These are phyloP conservation scores for Cephalopachus bancanus DNA, from an alignment of 2,797 vertebrate genomes.

Conservation along the genomic window DNA sequence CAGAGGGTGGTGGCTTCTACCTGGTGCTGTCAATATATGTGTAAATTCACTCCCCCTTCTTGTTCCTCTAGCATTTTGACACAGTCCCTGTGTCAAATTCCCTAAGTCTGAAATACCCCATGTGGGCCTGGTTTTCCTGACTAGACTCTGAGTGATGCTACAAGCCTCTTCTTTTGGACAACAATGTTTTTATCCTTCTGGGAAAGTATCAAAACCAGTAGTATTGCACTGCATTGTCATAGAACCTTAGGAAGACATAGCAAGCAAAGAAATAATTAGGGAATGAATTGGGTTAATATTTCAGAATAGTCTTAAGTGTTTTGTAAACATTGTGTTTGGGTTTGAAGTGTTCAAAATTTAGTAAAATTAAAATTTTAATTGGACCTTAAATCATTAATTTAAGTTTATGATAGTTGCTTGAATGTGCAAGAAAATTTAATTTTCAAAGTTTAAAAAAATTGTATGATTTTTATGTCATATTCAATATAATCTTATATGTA, in stretches of 20 bases:
- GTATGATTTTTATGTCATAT: too few species aligned
- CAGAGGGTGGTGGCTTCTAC: background rate
- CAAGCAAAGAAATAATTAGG: background rate
- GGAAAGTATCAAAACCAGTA: background rate
- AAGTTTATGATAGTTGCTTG: background rate
- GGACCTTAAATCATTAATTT: background rate
- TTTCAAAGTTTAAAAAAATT: too few species aligned
- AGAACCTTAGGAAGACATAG: background rate
- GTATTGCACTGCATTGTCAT: background rate
- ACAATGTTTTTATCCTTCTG: background rate
- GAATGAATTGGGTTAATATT: background rate
- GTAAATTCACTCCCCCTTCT: background rate
- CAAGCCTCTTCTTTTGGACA: background rate
- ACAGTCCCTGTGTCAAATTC: background rate
- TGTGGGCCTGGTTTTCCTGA: background rate
- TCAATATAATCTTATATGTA: background rate
- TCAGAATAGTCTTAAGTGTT: background rate
- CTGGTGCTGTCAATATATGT: background rate
- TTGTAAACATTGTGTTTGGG: background rate
- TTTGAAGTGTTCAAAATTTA: slow-evolving; percentile 18
- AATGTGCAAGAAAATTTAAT: background rate
- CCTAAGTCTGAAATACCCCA: background rate
- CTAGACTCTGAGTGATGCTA: rapidly evolving
- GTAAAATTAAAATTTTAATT: background rate
- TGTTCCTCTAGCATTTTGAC: background rate